phyloP scores from a whole-genome alignment of 1,140 invertebrate species.

The Spodoptera frugiperda region DNA sequence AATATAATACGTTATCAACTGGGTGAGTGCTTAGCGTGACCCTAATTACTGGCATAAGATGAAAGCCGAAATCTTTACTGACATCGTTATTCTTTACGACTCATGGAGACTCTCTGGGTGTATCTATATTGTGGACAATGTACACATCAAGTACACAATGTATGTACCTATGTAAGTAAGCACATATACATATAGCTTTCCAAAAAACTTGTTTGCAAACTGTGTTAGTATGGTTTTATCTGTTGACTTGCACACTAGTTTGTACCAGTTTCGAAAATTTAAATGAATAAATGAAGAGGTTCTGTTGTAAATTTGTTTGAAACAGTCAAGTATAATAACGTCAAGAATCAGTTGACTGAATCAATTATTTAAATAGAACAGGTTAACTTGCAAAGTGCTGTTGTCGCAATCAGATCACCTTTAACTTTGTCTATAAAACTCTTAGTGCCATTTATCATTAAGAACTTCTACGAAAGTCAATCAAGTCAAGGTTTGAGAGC shows the following conservation, averaged over 20 bases:
- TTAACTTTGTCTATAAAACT: conserved; percentile 20
- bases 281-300: conserved; percentile 22
- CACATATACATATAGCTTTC: too few species aligned
- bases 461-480: conserved; percentile 16
- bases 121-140: not conserved
- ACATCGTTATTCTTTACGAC: conserved; percentile 28
- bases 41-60: conserved; percentile 17
- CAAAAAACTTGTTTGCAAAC: not conserved
- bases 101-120: conserved; percentile 4
- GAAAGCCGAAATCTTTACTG: conserved; percentile 18
- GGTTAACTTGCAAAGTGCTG: conserved; percentile 27
- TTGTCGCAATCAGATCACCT: conserved; percentile 27
- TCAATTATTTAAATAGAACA: conserved; percentile 22
- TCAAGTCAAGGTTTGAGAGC: conserved; percentile 21
- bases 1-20: conserved; percentile 7
- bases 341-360: conserved; percentile 17
- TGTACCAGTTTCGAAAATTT: conserved; percentile 25
- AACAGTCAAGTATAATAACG: conserved; percentile 13
- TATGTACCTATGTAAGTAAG: not conserved
- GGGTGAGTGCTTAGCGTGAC: not conserved
- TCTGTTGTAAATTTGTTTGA: conserved; percentile 5
- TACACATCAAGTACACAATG: not conserved
- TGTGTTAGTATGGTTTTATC: conserved; percentile 2
- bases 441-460: conserved; percentile 25
- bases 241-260: conserved; percentile 2